Evolutionary conservation across 2,113 vertebrate genomes (phyloP), one percentile per base, ranked within the genome.

Genomic region (Meles meles): DNA sequence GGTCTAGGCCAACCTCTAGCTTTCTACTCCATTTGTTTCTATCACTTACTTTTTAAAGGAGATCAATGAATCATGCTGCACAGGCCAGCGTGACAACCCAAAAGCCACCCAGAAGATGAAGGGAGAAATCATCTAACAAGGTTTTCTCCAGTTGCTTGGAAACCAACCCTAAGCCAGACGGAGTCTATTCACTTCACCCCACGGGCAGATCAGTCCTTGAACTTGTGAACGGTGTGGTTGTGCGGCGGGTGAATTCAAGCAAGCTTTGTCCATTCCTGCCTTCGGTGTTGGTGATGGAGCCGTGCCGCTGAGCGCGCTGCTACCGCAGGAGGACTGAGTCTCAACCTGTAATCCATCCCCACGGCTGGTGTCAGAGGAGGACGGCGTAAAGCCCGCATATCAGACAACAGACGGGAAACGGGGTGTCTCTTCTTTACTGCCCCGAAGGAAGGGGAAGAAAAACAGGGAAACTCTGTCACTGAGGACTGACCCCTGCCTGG

Each of bases 391-490:
- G 29, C 12, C 27, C 44, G 17, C 31, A 29, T 1, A 34, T 29
- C 21, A 37, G 61, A 87, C 8, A 67, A 63, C 31, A 39, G 17
- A 52, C 2, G 49, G 57, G 12, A 85, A 52, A 6, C 4, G 0
- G n/a, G 47, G 2, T 1, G 25, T 1, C 49, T 39, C 0, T 17
- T 27, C n/a, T 34, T 25, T 1, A 6, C 18, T 21, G 39, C 0
- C 1, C 23, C 39, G 27, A 79, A 71, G 47, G 47, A 47, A 65
- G 25, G 4, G 37, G n/a, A 76, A 25, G 4, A 11, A 1, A 25
- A 31, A 14, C 0, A 31, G 15, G 34, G 37, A 42, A 31, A 37
- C 3, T 29, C 0, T 14, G 20, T 34, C 63, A 7, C 34, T 29
- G 37, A 52, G 29, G 71, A 25, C 0, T 5, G 63, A 57, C 52